A percentile compares a stretch with the other conserved stretches of the same genome.
phyloP scores from a whole-genome alignment of 2,888 invertebrate genomes.

The Temnothorax unifasciatus region DNA sequence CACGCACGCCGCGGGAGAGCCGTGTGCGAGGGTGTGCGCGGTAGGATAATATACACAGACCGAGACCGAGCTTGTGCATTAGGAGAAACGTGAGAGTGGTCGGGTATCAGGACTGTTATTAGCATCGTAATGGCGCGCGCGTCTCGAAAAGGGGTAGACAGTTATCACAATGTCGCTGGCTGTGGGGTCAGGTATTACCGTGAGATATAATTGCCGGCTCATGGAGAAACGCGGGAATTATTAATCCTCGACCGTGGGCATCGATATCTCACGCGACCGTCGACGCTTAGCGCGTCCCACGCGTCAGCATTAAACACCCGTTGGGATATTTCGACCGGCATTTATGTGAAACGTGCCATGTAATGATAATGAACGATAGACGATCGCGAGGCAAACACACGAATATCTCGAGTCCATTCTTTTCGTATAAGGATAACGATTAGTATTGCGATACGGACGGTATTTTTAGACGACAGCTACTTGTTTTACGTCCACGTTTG shows the following conservation, averaged over 20 bases:
- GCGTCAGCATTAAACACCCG: slow-evolving; percentile 1
- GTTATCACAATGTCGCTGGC: slow-evolving; percentile 64
- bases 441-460: not conserved
- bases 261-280: slow-evolving; percentile 61
- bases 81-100: slow-evolving; percentile 23
- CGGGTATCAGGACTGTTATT: slow-evolving; percentile 64
- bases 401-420: not conserved
- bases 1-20: not conserved
- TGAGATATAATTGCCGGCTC: slow-evolving; percentile 61
- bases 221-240: slow-evolving; percentile 69
- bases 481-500: not conserved
- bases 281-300: slow-evolving; percentile 32
- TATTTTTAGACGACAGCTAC: not conserved
- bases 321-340: not conserved
- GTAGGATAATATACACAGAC: slow-evolving; percentile 45
- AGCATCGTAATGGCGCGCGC: slow-evolving; percentile 69
- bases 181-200: slow-evolving; percentile 57
- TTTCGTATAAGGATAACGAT: not conserved
- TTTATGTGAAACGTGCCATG: not conserved
- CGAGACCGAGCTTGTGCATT: slow-evolving; percentile 14
- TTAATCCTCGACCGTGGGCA: slow-evolving; percentile 62
- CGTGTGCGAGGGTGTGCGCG: not conserved
- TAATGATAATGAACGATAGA: not conserved
- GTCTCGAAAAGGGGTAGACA: slow-evolving; percentile 69
- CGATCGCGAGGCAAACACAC: not conserved